Conservation (phyloP, 1,140 invertebrate genomes). For the Acromyrmex charruanus region DNA sequence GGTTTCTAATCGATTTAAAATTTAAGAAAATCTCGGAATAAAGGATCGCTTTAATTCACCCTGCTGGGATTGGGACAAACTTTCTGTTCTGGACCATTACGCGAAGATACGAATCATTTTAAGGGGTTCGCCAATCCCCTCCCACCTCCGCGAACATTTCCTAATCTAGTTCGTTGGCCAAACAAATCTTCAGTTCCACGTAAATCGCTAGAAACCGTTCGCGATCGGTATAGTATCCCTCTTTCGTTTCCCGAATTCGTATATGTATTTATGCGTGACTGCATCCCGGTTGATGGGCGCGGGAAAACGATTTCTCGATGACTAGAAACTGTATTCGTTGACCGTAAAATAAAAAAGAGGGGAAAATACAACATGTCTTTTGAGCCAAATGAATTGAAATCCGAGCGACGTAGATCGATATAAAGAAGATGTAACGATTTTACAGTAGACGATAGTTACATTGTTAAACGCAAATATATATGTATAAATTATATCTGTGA, state of each 20-base stretch:
- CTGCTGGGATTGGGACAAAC: constrained; percentile 15
- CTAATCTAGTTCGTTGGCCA: constrained; percentile 67
- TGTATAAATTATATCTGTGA: not conserved
- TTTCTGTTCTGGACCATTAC: constrained; percentile 67
- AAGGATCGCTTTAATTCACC: constrained; percentile 16
- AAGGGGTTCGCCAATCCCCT: constrained; percentile 27
- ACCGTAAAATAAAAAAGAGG: constrained; percentile 56
- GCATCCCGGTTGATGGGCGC: constrained; percentile 1
- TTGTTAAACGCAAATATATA: not conserved
- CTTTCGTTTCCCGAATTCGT: constrained; percentile 14
- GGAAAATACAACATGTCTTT: not conserved
- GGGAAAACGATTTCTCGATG: constrained; percentile 47
- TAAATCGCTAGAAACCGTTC: constrained; percentile 62
- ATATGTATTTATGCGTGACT: constrained; percentile 10
- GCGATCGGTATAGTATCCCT: constrained; percentile 5
- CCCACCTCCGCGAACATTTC: constrained; percentile 59
- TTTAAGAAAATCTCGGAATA: constrained; percentile 41
- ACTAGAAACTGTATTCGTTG: constrained; percentile 32
- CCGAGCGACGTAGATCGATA: not conserved
- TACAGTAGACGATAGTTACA: not conserved
- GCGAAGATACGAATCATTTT: constrained; percentile 65
- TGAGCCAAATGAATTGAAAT: constrained; percentile 15
- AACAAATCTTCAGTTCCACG: constrained; percentile 77
- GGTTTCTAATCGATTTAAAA: constrained; percentile 14
- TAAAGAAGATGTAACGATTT: constrained; percentile 26